Evolutionary conservation across 2,888 invertebrate species (phyloP).

Genomic region (Leptogaster cylindrica): DNA sequence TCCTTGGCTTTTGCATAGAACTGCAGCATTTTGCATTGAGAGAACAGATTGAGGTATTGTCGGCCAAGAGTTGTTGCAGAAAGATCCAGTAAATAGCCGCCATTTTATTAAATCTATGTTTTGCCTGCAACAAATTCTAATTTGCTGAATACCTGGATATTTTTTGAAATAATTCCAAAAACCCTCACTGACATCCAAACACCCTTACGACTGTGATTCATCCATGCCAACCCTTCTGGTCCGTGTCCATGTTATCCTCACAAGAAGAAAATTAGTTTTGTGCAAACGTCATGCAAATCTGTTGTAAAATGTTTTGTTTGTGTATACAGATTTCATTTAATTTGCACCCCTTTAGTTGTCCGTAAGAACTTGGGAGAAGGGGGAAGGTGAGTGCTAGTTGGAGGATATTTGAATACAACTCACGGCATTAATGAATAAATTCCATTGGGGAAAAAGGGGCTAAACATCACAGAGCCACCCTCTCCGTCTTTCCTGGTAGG

Average conservation of each 20-base stretch:
- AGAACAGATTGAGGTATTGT: too few relatives aligned
- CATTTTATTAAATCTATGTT: too few relatives aligned
- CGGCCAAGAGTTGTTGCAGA: too few relatives aligned
- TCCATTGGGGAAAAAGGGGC: conserved; percentile 6
- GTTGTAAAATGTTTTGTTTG: conserved; percentile 39
- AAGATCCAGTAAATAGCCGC: too few relatives aligned
- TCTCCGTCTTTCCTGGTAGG: too few relatives aligned
- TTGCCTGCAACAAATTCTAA: too few relatives aligned
- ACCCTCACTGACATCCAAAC: too few relatives aligned
- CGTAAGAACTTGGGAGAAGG: not conserved
- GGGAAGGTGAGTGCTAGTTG: conserved; percentile 1
- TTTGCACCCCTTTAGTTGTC: conserved; percentile 7
- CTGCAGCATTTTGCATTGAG: too few relatives aligned
- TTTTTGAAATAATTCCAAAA: too few relatives aligned
- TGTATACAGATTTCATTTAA: conserved; percentile 35
- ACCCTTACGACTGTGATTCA: too few relatives aligned
- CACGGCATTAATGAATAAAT: conserved; percentile 25
- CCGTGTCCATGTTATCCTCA: not conserved
- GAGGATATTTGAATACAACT: conserved; percentile 17
- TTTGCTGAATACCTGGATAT: too few relatives aligned
- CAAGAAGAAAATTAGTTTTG: conserved; percentile 28
- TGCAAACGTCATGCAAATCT: conserved; percentile 35
- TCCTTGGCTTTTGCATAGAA: too few relatives aligned
- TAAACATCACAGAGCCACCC: conserved; percentile 12
- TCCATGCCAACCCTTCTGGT: not conserved